phyloP scores from a whole-genome alignment of 2,888 invertebrate genomes.

The Sesia bembeciformis region DNA sequence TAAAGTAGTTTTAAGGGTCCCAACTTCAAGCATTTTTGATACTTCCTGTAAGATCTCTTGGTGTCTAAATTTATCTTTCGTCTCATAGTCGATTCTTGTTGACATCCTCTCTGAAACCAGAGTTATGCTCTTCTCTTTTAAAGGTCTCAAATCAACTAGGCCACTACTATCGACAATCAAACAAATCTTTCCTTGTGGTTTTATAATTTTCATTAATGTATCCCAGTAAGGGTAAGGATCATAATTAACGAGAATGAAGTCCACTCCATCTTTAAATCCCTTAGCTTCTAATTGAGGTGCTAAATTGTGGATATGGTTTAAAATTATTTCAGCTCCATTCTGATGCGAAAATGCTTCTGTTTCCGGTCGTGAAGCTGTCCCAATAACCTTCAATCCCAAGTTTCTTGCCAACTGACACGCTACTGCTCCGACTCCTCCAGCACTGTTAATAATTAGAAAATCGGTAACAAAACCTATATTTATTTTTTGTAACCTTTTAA shows the following conservation, averaged over 20 bases:
- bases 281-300: slow-evolving; percentile 38
- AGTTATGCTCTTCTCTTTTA: slow-evolving; percentile 58
- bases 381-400: slow-evolving; percentile 50
- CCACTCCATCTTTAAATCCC: slow-evolving; percentile 44
- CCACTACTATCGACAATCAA: slow-evolving; percentile 51
- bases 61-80: slow-evolving; percentile 44
- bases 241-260: slow-evolving; percentile 52
- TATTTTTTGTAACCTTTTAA: no score
- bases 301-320: slow-evolving; percentile 47
- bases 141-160: slow-evolving; percentile 34
- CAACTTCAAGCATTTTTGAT: slow-evolving; percentile 43
- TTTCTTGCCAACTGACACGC: slow-evolving; percentile 51
- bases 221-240: slow-evolving; percentile 63
- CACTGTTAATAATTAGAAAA: slow-evolving; percentile 49
- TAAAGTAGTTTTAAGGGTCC: slow-evolving; percentile 41
- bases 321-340: slow-evolving; percentile 43
- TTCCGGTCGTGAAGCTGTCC: slow-evolving; percentile 53
- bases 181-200: slow-evolving; percentile 57
- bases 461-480: no score
- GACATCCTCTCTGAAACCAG: slow-evolving; percentile 50
- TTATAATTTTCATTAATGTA: slow-evolving; percentile 43
- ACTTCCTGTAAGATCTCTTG: slow-evolving; percentile 40
- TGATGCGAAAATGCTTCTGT: slow-evolving; percentile 33
- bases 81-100: slow-evolving; percentile 54
- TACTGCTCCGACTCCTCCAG: slow-evolving; percentile 57